Evolutionary conservation across 1,140 invertebrate genomes (phyloP), one percentile per base, ranked within the genome.

Genomic region (Macrobrachium nipponense): DNA sequence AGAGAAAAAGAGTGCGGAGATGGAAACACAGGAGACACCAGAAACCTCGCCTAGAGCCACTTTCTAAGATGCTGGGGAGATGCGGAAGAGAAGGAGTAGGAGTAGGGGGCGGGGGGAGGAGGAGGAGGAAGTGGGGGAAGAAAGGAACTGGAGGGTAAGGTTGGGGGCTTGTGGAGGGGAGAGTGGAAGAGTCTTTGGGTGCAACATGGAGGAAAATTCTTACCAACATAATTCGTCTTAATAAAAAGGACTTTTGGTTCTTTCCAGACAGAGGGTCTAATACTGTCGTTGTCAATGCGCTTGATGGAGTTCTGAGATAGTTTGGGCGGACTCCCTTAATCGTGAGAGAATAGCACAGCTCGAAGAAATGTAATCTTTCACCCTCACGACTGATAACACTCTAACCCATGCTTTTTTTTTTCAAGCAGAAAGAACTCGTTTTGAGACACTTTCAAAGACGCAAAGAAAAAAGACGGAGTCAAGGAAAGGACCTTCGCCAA

Each of bases 1-100:
- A 80, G 76, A 80, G 83, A 86, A 86, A 86, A 86, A 86, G 83
- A 86, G 83, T 86, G 44, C 64, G 76, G 83, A 86, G 83, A 86
- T 86, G 83, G 83, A 86, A 86, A 86, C 83, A 80, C 64, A 78
- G 73, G 83, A 79, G 83, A 86, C 83, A 80, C 83, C 83, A 73
- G 83, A 66, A 84, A 79, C 83, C 77, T 66, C 83, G 68, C 73
- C 58, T 77, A 60, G 83, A 86, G 83, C 83, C 83, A 86, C 83
- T 86, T 86, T 86, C 83, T 86, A 86, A 86, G 83, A 86, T 78
- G 83, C 76, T 61, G 83, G 58, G 66, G 66, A 70, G 36, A 36
- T 23, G 66, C 20, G 66, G 36, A 23, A 36, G 66, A 36, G 66
- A 27, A 5, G 20, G 20, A 7, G 20, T 5, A 27, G 66, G 20